phyloP scores from a whole-genome alignment of 2,888 invertebrate genomes.

The Sylvicola cinctus region DNA sequence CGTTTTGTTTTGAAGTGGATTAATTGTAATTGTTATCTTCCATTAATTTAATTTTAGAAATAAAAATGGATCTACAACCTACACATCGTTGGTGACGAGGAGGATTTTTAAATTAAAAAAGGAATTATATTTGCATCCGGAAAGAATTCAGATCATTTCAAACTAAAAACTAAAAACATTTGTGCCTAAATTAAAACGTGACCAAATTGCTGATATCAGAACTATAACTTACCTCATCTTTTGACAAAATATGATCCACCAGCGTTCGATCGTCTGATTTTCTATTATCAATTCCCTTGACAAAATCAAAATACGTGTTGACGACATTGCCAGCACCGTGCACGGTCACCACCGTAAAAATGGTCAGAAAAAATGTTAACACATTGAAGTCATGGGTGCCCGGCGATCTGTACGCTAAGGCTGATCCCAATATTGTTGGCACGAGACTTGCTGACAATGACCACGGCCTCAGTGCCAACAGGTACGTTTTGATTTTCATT shows the following conservation, averaged over 20 bases:
- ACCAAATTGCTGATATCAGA: no score
- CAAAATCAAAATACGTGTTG: conserved; percentile 89
- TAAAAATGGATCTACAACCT: no score
- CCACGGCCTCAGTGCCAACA: conserved; percentile 82
- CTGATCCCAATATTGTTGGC: conserved; percentile 77
- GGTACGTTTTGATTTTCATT: conserved; percentile 76
- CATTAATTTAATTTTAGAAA: no score
- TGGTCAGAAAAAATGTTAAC: conserved; percentile 56
- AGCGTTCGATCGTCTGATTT: conserved; percentile 87
- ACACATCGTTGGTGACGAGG: no score
- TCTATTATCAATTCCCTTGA: conserved; percentile 80
- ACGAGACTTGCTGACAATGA: conserved; percentile 79
- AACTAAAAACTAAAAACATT: no score
- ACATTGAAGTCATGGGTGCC: conserved; percentile 58
- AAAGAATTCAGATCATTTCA: no score
- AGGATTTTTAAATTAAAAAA: no score
- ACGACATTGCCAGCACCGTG: conserved; percentile 94
- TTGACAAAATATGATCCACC: conserved; percentile 76
- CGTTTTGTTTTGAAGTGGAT: no score
- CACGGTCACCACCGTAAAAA: conserved; percentile 73
- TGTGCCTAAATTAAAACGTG: neutral
- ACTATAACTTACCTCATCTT: conserved; percentile 32
- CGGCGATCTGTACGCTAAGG: conserved; percentile 65
- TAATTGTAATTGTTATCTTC: no score
- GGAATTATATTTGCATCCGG: no score